Conservation (phyloP, 2,113 vertebrate genomes). For the Charadrius vociferus region DNA sequence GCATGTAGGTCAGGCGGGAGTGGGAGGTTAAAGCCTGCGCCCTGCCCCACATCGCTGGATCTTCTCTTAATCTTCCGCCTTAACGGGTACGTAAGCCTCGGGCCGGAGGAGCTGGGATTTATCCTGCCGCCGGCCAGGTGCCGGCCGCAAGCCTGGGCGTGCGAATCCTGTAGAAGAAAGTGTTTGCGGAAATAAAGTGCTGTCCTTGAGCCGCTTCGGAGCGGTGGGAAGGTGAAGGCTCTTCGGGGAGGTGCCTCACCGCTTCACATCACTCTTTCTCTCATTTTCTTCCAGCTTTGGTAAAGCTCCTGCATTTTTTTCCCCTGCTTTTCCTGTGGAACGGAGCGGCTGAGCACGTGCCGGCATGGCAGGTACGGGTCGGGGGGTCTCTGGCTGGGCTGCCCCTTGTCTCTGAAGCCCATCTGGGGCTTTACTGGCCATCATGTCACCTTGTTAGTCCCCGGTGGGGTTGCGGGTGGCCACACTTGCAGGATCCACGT, state of each 20-base stretch:
- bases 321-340: not conserved
- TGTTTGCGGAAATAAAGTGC: not conserved
- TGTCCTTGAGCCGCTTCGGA: not conserved
- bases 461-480: not conserved
- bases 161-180: not conserved
- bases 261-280: not conserved
- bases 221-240: not conserved
- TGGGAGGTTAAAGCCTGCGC: not conserved
- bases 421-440: not conserved
- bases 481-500: not conserved
- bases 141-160: not conserved
- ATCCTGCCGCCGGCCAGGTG: not conserved
- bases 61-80: slow-evolving; percentile 15
- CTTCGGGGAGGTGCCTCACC: not conserved
- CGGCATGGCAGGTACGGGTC: slow-evolving; percentile 73
- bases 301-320: not conserved
- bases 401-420: not conserved
- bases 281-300: slow-evolving; percentile 43
- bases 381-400: not conserved
- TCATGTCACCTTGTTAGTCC: not conserved
- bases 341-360: not conserved
- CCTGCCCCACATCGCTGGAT: not conserved
- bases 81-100: not conserved
- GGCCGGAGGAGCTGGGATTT: not conserved
- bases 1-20: slow-evolving; percentile 32